phyloP scores from a whole-genome alignment of 2,113 vertebrate species.

The Peromyscus leucopus region DNA sequence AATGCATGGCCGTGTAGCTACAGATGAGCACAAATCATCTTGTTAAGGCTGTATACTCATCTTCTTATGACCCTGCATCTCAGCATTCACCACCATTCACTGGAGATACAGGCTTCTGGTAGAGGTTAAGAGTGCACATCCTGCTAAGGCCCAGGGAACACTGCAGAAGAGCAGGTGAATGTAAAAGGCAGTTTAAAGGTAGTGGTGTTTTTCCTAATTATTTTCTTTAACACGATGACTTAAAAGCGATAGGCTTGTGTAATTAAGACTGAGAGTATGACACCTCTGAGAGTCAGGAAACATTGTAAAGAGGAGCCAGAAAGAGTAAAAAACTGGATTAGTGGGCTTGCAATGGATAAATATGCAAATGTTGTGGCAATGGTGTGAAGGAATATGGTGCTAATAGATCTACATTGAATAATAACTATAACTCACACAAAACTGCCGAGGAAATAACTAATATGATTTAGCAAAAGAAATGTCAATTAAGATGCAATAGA shows the following conservation, averaged over 20 bases:
- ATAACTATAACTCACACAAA: neutral
- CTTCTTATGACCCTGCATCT: neutral
- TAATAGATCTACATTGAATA: neutral
- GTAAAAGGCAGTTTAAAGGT: neutral
- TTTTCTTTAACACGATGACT: neutral
- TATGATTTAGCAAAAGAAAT: neutral
- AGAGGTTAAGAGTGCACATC: neutral
- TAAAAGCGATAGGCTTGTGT: neutral
- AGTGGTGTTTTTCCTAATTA: neutral
- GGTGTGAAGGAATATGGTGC: neutral
- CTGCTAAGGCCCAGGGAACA: neutral
- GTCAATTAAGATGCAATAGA: neutral
- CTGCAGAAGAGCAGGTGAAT: neutral
- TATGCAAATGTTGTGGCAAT: neutral
- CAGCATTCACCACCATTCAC: neutral
- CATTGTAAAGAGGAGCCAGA: neutral
- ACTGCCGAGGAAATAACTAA: conserved; percentile 34
- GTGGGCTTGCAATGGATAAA: neutral
- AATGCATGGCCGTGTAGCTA: neutral
- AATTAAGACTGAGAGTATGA: neutral
- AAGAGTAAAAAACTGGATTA: neutral
- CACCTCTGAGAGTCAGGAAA: too few species aligned
- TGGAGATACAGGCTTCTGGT: neutral
- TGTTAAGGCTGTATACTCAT: neutral
- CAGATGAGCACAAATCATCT: conserved; percentile 16